phyloP scores from a whole-genome alignment of 2,797 vertebrate species.

The Eurystomus glaucurus region DNA sequence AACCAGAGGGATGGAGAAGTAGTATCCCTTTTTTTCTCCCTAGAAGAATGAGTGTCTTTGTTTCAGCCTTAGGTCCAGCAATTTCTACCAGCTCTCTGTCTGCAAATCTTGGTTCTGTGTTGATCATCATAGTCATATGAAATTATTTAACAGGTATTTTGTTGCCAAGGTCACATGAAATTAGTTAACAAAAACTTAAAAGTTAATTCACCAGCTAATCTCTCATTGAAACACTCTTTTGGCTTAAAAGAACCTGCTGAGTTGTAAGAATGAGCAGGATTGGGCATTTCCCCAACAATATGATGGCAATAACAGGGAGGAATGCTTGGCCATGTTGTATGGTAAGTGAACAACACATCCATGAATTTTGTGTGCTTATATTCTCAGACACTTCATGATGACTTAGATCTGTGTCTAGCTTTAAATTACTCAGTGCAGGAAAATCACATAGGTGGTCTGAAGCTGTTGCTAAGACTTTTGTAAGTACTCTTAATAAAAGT shows the following conservation, averaged over 20 bases:
- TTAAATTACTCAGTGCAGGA: neutral
- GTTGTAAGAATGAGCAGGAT: slow-evolving; percentile 38
- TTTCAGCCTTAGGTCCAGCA: slow-evolving; percentile 10
- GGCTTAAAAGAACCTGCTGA: slow-evolving; percentile 51
- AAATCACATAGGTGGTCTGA: slow-evolving; percentile 1
- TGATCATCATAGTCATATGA: slow-evolving; percentile 60
- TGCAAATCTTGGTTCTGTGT: neutral
- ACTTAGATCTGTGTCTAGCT: neutral
- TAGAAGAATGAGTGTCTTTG: slow-evolving; percentile 57
- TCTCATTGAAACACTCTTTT: slow-evolving; percentile 47
- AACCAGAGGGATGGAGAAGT: slow-evolving; percentile 56
- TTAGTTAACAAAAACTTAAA: slow-evolving; percentile 39
- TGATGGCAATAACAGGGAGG: slow-evolving; percentile 49
- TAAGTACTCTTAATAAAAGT: neutral
- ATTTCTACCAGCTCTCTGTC: slow-evolving; percentile 35
- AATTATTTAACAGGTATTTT: slow-evolving; percentile 42
- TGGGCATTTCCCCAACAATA: slow-evolving; percentile 45
- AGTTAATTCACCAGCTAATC: slow-evolving; percentile 12
- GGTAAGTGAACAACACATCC: slow-evolving; percentile 9
- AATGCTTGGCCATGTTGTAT: slow-evolving; percentile 38
- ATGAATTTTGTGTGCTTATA: slow-evolving; percentile 20
- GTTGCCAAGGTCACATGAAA: slow-evolving; percentile 65
- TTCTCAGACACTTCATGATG: neutral
- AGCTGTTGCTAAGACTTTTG: neutral
- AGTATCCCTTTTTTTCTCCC: neutral